Percentiles rank a stretch among this genome's conserved stretches.
These are phyloP conservation scores for Salticus scenicus DNA, from an alignment of 2,888 invertebrate genomes.

Conservation along the genomic window DNA sequence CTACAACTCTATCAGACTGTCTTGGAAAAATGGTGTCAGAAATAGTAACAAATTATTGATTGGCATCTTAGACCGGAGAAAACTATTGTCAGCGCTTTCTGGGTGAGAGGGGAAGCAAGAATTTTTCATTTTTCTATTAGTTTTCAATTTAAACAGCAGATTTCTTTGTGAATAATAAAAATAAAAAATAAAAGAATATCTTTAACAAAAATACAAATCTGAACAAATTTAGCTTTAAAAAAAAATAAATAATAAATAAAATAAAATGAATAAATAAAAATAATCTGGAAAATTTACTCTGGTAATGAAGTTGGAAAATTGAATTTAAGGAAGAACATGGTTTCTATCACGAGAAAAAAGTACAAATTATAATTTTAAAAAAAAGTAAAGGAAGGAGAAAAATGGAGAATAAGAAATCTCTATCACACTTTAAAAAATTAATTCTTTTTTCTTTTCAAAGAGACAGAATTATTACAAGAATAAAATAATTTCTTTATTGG, in stretches of 20 bases:
- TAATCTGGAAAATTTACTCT: background rate
- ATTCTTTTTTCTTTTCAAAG: too few relatives aligned
- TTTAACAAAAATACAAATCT: background rate
- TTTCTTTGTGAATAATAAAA: background rate
- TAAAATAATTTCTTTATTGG: too few relatives aligned
- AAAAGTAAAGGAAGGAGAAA: too few relatives aligned
- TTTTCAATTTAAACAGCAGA: background rate
- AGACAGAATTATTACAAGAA: too few relatives aligned
- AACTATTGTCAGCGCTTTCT: background rate
- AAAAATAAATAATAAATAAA: background rate
- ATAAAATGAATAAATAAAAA: background rate
- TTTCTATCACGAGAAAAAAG: too few relatives aligned
- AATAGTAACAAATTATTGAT: conserved; percentile 3
- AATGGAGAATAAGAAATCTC: too few relatives aligned
- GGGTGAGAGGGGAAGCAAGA: background rate
- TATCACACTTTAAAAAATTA: too few relatives aligned
- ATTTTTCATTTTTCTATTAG: background rate
- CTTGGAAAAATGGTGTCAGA: background rate
- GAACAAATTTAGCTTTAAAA: too few relatives aligned
- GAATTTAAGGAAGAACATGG: background rate
- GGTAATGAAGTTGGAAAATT: background rate
- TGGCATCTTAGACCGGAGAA: background rate
- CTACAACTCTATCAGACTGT: background rate
- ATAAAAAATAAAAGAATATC: background rate
- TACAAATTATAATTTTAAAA: too few relatives aligned